These are phyloP conservation scores for Muschampia plurimacula DNA, from an alignment of 2,888 invertebrate species.

Conservation along the genomic window DNA sequence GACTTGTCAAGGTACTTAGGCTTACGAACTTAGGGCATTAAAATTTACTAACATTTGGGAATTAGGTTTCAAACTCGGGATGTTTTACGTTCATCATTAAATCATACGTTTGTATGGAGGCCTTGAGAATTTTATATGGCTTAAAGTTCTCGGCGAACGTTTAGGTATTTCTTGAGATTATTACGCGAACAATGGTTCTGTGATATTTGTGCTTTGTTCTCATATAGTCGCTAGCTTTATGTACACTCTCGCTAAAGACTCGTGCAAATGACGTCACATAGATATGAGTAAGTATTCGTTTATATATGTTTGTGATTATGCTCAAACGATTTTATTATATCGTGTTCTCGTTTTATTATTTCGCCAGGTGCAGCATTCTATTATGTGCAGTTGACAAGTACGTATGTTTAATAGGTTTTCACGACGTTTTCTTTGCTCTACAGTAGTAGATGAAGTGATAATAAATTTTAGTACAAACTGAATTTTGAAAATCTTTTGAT, in stretches of 20 bases:
- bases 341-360: too few relatives aligned
- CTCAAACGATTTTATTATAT: background rate
- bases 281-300: background rate
- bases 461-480: too few relatives aligned
- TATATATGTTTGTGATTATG: background rate
- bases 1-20: constrained; percentile 15
- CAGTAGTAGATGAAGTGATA: too few relatives aligned
- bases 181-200: constrained; percentile 23
- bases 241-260: background rate
- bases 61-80: constrained; percentile 35
- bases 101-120: constrained; percentile 32
- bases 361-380: too few relatives aligned
- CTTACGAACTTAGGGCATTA: constrained; percentile 30
- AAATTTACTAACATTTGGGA: constrained; percentile 37
- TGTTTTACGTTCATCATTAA: constrained; percentile 38
- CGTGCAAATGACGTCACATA: background rate
- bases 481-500: too few relatives aligned
- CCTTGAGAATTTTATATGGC: constrained; percentile 38
- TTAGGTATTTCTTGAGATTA: constrained; percentile 27
- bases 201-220: constrained; percentile 32
- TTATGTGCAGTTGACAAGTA: too few relatives aligned
- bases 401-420: too few relatives aligned
- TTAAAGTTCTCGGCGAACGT: constrained; percentile 26
- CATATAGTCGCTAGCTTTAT: constrained; percentile 38
- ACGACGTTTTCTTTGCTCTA: too few relatives aligned